Evolutionary conservation across 2,888 invertebrate genomes (phyloP).

Genomic region (Drosophila limbata): DNA sequence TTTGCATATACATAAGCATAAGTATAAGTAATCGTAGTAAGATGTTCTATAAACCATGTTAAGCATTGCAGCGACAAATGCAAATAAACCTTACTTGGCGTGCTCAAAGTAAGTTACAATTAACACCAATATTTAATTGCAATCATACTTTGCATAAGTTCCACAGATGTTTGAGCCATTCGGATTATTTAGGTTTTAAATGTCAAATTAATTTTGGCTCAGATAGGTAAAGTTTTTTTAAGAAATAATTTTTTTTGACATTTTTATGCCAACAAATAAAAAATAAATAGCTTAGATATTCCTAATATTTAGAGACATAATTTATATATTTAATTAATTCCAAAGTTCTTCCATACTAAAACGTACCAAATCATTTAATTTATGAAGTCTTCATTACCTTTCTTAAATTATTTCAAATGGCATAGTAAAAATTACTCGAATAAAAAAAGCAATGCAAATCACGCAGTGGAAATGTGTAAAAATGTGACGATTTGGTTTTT

Average conservation of each 20-base stretch:
- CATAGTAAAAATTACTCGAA: neutral
- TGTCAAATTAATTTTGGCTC: neutral
- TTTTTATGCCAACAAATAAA: too few species aligned
- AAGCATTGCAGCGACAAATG: constrained; percentile 24
- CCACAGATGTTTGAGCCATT: neutral
- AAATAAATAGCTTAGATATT: too few species aligned
- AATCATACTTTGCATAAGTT: constrained; percentile 6
- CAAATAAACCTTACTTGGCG: constrained; percentile 4
- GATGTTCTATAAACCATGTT: constrained; percentile 22
- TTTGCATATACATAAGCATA: constrained; percentile 13
- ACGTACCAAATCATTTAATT: neutral
- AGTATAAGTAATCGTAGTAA: neutral
- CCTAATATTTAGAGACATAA: too few species aligned
- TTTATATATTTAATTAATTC: too few species aligned
- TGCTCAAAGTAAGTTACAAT: constrained; percentile 19
- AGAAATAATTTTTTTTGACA: neutral
- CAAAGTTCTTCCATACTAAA: neutral
- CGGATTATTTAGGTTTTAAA: neutral
- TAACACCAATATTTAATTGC: constrained; percentile 1
- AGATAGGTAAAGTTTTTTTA: neutral
- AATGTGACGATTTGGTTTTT: constrained; percentile 53
- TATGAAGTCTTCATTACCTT: neutral
- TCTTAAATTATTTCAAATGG: neutral
- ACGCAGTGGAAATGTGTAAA: constrained; percentile 37
- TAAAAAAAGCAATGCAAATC: constrained; percentile 21